phyloP scores from a whole-genome alignment of 1,140 invertebrate species.

The Leguminivora glycinivorella region DNA sequence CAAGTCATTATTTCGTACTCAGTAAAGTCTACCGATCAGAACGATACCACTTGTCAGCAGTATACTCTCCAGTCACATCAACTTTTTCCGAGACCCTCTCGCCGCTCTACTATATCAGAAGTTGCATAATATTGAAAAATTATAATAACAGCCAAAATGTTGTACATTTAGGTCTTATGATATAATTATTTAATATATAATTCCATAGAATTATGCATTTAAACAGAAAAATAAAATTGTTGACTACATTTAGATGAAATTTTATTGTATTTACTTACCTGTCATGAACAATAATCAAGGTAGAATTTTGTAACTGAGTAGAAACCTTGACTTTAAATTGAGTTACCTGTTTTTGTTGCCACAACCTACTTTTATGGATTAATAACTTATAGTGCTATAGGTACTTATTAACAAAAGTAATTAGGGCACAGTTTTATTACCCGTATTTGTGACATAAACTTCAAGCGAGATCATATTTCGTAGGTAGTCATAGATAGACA shows the following conservation, averaged over 20 bases:
- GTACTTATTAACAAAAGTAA: neutral
- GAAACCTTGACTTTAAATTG: conserved; percentile 17
- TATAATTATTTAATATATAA: too few species aligned
- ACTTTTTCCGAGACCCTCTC: too few species aligned
- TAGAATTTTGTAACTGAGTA: neutral
- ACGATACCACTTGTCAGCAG: too few species aligned
- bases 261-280: neutral
- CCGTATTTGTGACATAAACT: neutral
- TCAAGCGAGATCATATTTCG: conserved; percentile 1
- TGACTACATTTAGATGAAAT: neutral
- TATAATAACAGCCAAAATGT: too few species aligned
- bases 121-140: too few species aligned
- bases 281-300: neutral
- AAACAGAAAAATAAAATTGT: neutral
- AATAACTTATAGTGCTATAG: neutral
- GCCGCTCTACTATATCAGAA: too few species aligned
- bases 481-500: conserved; percentile 2
- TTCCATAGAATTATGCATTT: too few species aligned
- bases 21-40: too few species aligned
- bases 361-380: neutral
- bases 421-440: neutral
- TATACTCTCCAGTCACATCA: too few species aligned
- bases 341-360: conserved; percentile 11
- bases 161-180: too few species aligned
- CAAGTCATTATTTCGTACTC: too few species aligned